Evolutionary conservation across 1,140 invertebrate species (phyloP), one percentile per base, ranked within the genome.

Genomic region (Procambarus virginalis): DNA sequence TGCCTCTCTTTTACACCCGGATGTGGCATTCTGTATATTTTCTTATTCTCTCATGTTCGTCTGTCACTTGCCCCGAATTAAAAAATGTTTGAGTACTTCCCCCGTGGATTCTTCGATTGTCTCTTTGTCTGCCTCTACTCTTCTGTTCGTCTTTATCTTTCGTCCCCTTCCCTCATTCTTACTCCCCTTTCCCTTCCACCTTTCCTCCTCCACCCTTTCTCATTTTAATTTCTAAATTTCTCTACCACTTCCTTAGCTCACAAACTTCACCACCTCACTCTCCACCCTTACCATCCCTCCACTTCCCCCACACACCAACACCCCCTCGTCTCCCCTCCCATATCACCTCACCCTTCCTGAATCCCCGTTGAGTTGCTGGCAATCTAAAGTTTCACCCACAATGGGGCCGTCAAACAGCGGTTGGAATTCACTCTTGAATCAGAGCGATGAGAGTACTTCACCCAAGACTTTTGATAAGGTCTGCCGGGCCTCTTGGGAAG

Each of bases 361-460:
- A 5, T 17, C 68, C 22, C 68, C 5, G 68, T 60, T 81, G 51
- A 55, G 51, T 48, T 60, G n/a, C 60, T 81, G 79, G 60, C 79
- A 81, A 81, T 81, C 79, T 81, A 81, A 81, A 58, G 79, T 81
- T 81, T 81, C 49, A 55, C n/a, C 12, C 51, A 81, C 55, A 81
- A 81, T 81, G 22, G 79, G n/a, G 55, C 4, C 79, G 79, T 81
- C 79, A 81, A 81, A 81, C 79, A 64, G 79, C 60, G 79, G 79
- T 34, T 55, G 60, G 49, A 81, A 81, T 81, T 81, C n/a, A 73
- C 68, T 73, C 68, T 73, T 73, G 68, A 73, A 73, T 73, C 68
- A 22, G n/a, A n/a, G 34, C n/a, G 68, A 73, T 34, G 68, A 73
- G 68, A 73, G n/a, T 20, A 34, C 68, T 22, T 5, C 68, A 73